phyloP scores from a whole-genome alignment of 2,797 vertebrate species.

The Apodemus agrarius region DNA sequence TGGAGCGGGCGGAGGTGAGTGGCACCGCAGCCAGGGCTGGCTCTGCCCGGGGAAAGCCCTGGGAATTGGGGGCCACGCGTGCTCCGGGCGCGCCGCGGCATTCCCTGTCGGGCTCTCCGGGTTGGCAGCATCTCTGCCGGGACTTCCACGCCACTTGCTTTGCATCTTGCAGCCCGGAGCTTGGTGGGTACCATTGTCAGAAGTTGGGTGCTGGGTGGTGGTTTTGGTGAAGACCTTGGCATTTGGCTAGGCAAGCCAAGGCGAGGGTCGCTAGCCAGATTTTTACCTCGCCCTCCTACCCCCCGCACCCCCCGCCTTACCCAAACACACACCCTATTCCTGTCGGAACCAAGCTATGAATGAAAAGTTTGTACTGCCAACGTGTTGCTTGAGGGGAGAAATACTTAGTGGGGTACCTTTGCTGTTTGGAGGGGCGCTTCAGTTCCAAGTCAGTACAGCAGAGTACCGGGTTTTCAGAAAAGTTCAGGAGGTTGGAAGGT shows the following conservation, averaged over 20 bases:
- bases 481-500: conserved; percentile 49
- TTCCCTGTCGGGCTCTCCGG: conserved; percentile 1
- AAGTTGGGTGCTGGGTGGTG: conserved; percentile 54
- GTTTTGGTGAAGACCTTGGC: conserved; percentile 4
- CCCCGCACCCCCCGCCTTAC: background rate
- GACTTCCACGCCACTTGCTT: conserved; percentile 2
- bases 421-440: conserved; percentile 38
- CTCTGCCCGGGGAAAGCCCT: conserved; percentile 44
- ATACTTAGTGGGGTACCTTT: conserved; percentile 47
- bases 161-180: background rate
- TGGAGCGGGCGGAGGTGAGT: conserved; percentile 74
- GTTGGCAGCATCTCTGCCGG: conserved; percentile 8
- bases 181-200: background rate
- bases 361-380: conserved; percentile 80
- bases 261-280: background rate
- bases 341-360: conserved; percentile 48
- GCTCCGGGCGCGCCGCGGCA: background rate
- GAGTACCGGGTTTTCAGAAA: conserved; percentile 53
- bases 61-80: conserved; percentile 21
- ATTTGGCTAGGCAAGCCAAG: background rate
- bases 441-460: background rate
- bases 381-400: conserved; percentile 79
- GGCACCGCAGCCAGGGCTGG: background rate
- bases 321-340: background rate
- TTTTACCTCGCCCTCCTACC: background rate